Conservation (phyloP, 2,888 invertebrate species). For the Galerucella nymphaeae region DNA sequence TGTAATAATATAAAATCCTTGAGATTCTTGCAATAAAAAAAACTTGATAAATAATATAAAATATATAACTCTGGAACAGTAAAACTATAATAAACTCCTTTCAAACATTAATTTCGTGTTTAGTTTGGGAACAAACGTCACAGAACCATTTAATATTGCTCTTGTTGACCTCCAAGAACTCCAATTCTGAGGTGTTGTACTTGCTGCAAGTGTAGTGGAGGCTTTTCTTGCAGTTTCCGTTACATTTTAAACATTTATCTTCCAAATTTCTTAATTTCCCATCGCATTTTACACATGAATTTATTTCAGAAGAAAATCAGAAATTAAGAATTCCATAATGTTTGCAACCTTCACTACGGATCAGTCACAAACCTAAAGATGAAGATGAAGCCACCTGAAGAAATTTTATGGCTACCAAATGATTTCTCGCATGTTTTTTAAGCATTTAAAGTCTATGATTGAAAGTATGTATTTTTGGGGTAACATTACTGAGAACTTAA, state of each 20-base stretch:
- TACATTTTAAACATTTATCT: conserved; percentile 51
- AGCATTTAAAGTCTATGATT: no score
- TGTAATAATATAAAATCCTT: not conserved
- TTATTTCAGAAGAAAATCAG: not conserved
- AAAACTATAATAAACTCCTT: not conserved
- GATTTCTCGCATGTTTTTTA: no score
- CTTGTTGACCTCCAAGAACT: conserved; percentile 51
- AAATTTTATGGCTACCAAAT: no score
- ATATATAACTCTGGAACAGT: not conserved
- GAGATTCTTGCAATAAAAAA: not conserved
- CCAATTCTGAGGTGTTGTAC: conserved; percentile 50
- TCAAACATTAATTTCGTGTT: conserved; percentile 10
- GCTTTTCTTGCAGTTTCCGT: conserved; percentile 50
- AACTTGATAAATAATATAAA: not conserved
- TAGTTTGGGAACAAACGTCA: conserved; percentile 47
- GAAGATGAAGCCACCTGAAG: no score
- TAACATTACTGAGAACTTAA: no score
- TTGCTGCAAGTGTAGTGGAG: conserved; percentile 52
- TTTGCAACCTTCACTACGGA: no score
- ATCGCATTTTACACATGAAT: conserved; percentile 55
- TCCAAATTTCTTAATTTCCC: conserved; percentile 43
- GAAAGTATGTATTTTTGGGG: no score
- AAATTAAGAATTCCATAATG: no score
- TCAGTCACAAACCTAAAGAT: no score
- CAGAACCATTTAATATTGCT: conserved; percentile 54